A percentile compares a stretch with the other conserved stretches of the same genome.
Conservation (phyloP, 2,888 invertebrate genomes). For the Cryptosula pallasiana region DNA sequence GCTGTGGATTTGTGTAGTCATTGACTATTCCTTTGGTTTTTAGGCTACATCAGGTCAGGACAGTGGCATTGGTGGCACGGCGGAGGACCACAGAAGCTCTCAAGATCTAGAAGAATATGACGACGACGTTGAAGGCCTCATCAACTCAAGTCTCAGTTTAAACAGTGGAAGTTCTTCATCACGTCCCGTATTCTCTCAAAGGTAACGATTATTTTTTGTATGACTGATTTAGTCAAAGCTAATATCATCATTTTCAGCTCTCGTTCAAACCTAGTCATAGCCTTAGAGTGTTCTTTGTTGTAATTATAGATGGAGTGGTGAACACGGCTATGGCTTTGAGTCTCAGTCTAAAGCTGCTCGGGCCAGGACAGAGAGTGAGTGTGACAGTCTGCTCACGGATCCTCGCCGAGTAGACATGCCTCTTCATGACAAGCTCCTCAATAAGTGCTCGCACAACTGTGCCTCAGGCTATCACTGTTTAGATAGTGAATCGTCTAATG, state of each 20-base stretch:
- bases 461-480: not conserved
- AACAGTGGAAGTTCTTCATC: not conserved
- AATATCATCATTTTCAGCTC: too few species aligned
- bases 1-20: too few species aligned
- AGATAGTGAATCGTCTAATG: not conserved
- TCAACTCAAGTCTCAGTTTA: conserved; percentile 9
- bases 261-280: not conserved
- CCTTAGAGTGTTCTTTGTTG: not conserved
- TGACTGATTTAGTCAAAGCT: too few species aligned
- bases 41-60: conserved; percentile 16
- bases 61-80: conserved; percentile 13
- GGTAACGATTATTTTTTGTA: too few species aligned
- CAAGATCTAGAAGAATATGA: conserved; percentile 16
- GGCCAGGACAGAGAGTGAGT: not conserved
- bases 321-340: not conserved
- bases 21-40: too few species aligned
- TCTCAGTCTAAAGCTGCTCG: not conserved
- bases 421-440: too few species aligned
- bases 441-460: too few species aligned
- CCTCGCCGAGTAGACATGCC: too few species aligned
- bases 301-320: not conserved
- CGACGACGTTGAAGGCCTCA: not conserved
- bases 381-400: conserved; percentile 18
- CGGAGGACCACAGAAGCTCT: conserved; percentile 9
- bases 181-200: not conserved